Conservation (phyloP, 2,797 vertebrate genomes). For the Staurois parvus region DNA sequence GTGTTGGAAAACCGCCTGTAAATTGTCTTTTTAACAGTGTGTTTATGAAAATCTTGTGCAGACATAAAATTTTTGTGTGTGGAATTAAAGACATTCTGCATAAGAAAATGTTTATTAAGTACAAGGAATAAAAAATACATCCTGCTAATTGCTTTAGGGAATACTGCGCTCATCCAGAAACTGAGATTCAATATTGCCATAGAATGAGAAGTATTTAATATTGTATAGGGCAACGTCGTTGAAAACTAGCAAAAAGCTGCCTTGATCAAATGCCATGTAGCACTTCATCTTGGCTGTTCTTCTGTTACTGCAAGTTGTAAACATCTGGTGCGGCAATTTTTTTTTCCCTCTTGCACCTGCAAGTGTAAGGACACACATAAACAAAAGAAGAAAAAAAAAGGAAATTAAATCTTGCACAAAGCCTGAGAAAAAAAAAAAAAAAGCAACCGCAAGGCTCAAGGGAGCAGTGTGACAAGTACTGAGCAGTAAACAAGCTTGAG, state of each 20-base stretch:
- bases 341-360: slow-evolving; percentile 78
- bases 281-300: slow-evolving; percentile 73
- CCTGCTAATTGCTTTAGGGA: slow-evolving; percentile 57
- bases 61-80: slow-evolving; percentile 59
- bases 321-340: slow-evolving; percentile 74
- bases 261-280: slow-evolving; percentile 68
- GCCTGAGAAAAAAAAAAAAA: slow-evolving; percentile 65
- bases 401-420: slow-evolving; percentile 78
- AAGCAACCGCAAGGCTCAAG: slow-evolving; percentile 77
- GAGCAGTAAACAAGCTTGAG: slow-evolving; percentile 83
- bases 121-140: slow-evolving; percentile 59
- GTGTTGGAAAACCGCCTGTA: slow-evolving; percentile 39
- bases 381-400: slow-evolving; percentile 68
- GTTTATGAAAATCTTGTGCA: slow-evolving; percentile 58
- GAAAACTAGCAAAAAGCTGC: slow-evolving; percentile 45
- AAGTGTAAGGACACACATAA: slow-evolving; percentile 77
- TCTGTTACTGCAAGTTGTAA: slow-evolving; percentile 70
- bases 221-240: slow-evolving; percentile 61
- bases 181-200: slow-evolving; percentile 63
- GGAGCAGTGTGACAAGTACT: slow-evolving; percentile 80
- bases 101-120: slow-evolving; percentile 54
- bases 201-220: slow-evolving; percentile 67
- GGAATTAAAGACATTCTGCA: slow-evolving; percentile 51
- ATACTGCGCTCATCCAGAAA: slow-evolving; percentile 60
- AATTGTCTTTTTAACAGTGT: slow-evolving; percentile 47